phyloP scores from a whole-genome alignment of 1,140 invertebrate genomes.

The Caenorhabditis tropicalis region DNA sequence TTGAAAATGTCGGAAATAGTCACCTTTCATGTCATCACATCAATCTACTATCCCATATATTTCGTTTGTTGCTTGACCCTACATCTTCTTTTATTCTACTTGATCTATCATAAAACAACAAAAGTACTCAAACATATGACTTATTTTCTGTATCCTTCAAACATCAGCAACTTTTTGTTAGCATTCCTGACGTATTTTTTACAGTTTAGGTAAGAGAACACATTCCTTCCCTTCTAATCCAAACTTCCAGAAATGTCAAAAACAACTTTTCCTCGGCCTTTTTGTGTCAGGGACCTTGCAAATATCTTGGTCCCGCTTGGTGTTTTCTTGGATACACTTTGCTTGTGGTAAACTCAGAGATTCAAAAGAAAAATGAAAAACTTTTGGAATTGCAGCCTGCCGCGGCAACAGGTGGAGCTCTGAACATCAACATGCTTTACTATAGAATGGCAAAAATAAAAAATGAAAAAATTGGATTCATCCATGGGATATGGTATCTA shows the following conservation, averaged over 20 bases:
- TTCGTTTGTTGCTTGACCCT: neutral
- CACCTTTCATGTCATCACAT: neutral
- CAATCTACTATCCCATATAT: neutral
- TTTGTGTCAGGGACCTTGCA: conserved; percentile 20
- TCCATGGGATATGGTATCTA: neutral
- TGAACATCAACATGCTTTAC: neutral
- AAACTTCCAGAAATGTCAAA: neutral
- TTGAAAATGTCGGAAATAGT: neutral
- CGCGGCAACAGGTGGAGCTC: neutral
- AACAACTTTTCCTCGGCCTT: neutral
- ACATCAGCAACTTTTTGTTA: neutral
- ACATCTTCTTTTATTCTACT: neutral
- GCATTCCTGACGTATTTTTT: neutral
- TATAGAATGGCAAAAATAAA: neutral
- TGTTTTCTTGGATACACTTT: conserved; percentile 25
- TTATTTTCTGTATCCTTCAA: neutral
- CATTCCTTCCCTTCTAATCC: neutral
- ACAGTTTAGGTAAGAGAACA: neutral
- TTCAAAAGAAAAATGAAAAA: neutral
- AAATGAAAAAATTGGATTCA: too few relatives aligned
- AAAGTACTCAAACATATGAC: neutral
- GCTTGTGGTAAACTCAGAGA: neutral
- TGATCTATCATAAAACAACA: neutral
- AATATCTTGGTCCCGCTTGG: neutral
- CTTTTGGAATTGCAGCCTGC: neutral